Conservation (phyloP, 2,797 vertebrate genomes). For the Odontamblyopus lacepedii region DNA sequence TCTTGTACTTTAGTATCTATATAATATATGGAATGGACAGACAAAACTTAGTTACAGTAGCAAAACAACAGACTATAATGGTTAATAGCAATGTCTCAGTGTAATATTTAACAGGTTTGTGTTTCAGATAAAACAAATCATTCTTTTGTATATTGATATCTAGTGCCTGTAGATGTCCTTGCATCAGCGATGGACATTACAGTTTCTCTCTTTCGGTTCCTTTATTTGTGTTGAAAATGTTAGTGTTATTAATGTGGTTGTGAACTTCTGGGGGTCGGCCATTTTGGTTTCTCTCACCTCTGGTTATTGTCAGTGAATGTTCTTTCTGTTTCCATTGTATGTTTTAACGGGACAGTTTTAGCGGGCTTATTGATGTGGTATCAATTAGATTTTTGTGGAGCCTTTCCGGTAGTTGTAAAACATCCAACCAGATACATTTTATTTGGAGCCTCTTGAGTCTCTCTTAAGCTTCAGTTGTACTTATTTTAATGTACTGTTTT, state of each 20-base stretch:
- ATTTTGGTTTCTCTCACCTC: conserved; percentile 48
- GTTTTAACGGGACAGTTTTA: conserved; percentile 74
- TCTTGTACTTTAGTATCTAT: conserved; percentile 82
- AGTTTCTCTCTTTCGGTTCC: conserved; percentile 64
- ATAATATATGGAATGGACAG: conserved; percentile 88
- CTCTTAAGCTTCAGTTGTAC: conserved; percentile 75
- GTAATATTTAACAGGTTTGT: conserved; percentile 85
- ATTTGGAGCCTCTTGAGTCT: conserved; percentile 55
- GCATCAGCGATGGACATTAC: conserved; percentile 58
- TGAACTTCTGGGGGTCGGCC: conserved; percentile 80
- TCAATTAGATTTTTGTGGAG: conserved; percentile 72
- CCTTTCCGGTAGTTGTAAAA: conserved; percentile 62
- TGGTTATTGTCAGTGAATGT: conserved; percentile 74
- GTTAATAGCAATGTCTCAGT: conserved; percentile 79
- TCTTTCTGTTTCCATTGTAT: conserved; percentile 51
- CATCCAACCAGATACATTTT: conserved; percentile 59
- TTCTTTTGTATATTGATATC: conserved; percentile 82
- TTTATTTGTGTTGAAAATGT: conserved; percentile 77
- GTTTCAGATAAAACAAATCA: conserved; percentile 83
- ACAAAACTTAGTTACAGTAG: conserved; percentile 87
- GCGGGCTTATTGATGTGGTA: conserved; percentile 74
- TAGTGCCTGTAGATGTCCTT: conserved; percentile 76
- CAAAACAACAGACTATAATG: conserved; percentile 82
- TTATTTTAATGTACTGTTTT: conserved; percentile 74
- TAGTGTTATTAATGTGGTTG: conserved; percentile 82